These are phyloP conservation scores for Taphrorychus bicolor DNA, from an alignment of 2,888 invertebrate species.

Conservation along the genomic window DNA sequence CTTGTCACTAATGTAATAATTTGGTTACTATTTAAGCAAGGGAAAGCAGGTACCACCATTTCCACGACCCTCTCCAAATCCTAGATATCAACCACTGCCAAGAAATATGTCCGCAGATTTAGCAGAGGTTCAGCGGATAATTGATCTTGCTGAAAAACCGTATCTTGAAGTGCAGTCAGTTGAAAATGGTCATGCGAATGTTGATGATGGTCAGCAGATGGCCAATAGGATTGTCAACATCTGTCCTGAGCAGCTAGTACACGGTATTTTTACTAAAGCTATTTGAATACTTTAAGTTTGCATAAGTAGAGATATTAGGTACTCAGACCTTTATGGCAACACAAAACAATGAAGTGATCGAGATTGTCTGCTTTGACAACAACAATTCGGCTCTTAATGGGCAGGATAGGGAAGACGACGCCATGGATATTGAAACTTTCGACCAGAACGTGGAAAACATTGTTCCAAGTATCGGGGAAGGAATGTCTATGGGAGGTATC, in stretches of 20 bases:
- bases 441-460: constrained; percentile 18
- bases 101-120: constrained; percentile 24
- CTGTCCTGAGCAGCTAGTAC: constrained; percentile 8
- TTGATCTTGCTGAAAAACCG: constrained; percentile 25
- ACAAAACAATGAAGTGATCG: constrained; percentile 25
- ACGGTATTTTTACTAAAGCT: constrained; percentile 12
- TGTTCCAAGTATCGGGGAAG: constrained; percentile 4
- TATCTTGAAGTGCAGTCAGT: not conserved
- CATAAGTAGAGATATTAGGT: too few relatives aligned
- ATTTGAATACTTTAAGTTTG: too few relatives aligned
- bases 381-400: constrained; percentile 10
- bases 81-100: constrained; percentile 8
- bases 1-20: too few relatives aligned
- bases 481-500: not conserved
- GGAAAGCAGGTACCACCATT: not conserved
- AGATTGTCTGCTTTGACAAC: constrained; percentile 34
- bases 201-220: not conserved
- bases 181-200: not conserved
- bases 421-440: constrained; percentile 26
- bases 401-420: constrained; percentile 8
- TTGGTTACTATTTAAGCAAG: not conserved
- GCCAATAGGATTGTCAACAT: not conserved
- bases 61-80: not conserved
- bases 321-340: constrained; percentile 21
- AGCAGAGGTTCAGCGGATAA: constrained; percentile 26